Conservation (phyloP, 2,888 invertebrate species). For the Miltochrista miniata region DNA sequence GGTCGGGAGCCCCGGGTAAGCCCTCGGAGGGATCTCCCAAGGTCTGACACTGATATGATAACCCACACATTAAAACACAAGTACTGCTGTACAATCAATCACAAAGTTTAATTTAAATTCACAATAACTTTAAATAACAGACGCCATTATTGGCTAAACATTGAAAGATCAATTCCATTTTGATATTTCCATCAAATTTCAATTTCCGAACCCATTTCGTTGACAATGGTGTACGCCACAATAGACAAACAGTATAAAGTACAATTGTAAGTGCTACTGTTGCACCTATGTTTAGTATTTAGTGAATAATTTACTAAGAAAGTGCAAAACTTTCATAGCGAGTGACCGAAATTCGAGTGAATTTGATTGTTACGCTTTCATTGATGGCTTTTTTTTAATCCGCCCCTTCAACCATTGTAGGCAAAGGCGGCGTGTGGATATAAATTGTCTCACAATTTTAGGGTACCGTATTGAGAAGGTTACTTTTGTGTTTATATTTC, state of each 20-base stretch:
- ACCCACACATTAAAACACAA: too few relatives aligned
- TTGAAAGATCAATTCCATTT: slow-evolving; percentile 62
- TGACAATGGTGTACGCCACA: slow-evolving; percentile 27
- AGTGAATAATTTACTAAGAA: slow-evolving; percentile 49
- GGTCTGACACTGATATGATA: too few relatives aligned
- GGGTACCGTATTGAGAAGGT: slow-evolving; percentile 20
- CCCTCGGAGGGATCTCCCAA: too few relatives aligned
- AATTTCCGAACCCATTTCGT: slow-evolving; percentile 65
- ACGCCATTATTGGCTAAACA: slow-evolving; percentile 53
- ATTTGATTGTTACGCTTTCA: slow-evolving; percentile 55
- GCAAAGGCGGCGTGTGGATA: slow-evolving; percentile 44
- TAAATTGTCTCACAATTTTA: slow-evolving; percentile 23
- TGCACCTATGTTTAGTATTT: slow-evolving; percentile 31
- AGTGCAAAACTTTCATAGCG: slow-evolving; percentile 60
- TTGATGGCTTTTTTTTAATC: slow-evolving; percentile 64
- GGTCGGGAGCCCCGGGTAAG: too few relatives aligned
- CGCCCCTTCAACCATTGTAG: slow-evolving; percentile 61
- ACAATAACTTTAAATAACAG: slow-evolving; percentile 32
- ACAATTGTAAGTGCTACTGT: slow-evolving; percentile 50
- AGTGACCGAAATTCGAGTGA: slow-evolving; percentile 56
- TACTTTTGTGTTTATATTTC: not conserved
- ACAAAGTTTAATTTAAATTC: not conserved
- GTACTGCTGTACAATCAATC: too few relatives aligned
- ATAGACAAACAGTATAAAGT: slow-evolving; percentile 29
- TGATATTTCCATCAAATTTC: slow-evolving; percentile 71